These are phyloP conservation scores for Sminthurinus aureus DNA, from an alignment of 2,888 invertebrate genomes.

Conservation along the genomic window DNA sequence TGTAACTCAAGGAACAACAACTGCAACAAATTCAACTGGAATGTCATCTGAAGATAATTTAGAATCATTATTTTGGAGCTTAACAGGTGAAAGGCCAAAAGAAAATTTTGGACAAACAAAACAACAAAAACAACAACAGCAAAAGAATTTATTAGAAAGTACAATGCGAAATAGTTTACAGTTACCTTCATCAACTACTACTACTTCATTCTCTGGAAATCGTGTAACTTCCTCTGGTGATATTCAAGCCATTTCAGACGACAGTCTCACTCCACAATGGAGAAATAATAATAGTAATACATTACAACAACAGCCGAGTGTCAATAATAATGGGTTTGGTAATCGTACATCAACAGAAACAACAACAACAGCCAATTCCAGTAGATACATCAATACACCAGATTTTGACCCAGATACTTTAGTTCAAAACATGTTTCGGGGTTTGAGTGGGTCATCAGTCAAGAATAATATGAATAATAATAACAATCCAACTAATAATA, in stretches of 20 bases:
- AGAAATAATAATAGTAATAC: too few relatives aligned
- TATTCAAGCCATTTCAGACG: background rate
- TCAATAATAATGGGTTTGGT: too few relatives aligned
- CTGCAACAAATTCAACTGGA: too few relatives aligned
- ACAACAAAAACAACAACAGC: background rate
- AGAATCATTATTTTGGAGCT: conserved; percentile 16
- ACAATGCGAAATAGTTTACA: too few relatives aligned
- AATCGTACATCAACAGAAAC: background rate
- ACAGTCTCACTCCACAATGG: background rate
- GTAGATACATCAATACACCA: background rate
- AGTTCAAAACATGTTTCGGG: background rate
- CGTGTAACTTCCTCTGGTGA: background rate
- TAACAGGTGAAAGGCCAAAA: background rate
- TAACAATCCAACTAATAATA: background rate
- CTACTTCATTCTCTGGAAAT: background rate
- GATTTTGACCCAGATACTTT: background rate
- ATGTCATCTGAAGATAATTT: conserved; percentile 4
- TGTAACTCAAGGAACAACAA: background rate
- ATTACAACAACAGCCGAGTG: too few relatives aligned
- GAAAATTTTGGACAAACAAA: background rate
- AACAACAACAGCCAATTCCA: background rate
- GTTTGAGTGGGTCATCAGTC: background rate
- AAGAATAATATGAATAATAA: background rate
- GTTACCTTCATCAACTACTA: too few relatives aligned
- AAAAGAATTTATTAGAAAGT: too few relatives aligned